Evolutionary conservation across 2,888 invertebrate species (phyloP), one percentile per base, ranked within the genome.

Genomic region (Galerucella nymphaeae): DNA sequence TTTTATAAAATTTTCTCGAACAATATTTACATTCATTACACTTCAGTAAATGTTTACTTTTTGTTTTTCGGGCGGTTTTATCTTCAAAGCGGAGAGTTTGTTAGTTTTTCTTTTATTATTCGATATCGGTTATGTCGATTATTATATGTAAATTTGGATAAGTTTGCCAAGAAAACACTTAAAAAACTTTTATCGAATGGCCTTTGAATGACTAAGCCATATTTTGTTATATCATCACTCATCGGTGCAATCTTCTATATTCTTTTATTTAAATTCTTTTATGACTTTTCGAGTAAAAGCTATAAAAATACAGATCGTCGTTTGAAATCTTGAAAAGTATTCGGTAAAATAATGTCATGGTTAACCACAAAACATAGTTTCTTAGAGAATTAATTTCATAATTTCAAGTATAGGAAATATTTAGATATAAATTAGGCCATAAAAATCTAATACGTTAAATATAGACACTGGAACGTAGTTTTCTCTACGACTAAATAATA

Each of bases 261-360:
- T 13, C 42, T 3, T 50, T 50, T 50, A 50, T 50, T 50, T 50
- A 50, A 16, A 50, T 30, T 58, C 14, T 58, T 58, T 58, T 58
- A 58, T 58, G 58, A n/a, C 58, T 53, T 53, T 58, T 58, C 58
- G 11, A 45, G 18, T 20, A 63, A 63, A 63, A 30, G 48, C 63
- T 23, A 45, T 63, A 63, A 63, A 63, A 63, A 63, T 63, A 48
- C 18, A 48, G 45, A 63, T 63, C 63, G 20, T 45, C 41, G 20
- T 53, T 65, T 53, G n/a, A 65, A 16, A 38, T 23, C 30, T 14
- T 65, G 53, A 50, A 11, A 48, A 8, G 18, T 13, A 30, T 50
- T 23, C 30, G 2, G 20, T 53, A 50, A 64, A 50, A 65, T 23
- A 50, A 13, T 64, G 64, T 64, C 48, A 63, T n/a, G 45, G 65